phyloP scores from a whole-genome alignment of 2,888 invertebrate genomes.

The Dynastes maya region DNA sequence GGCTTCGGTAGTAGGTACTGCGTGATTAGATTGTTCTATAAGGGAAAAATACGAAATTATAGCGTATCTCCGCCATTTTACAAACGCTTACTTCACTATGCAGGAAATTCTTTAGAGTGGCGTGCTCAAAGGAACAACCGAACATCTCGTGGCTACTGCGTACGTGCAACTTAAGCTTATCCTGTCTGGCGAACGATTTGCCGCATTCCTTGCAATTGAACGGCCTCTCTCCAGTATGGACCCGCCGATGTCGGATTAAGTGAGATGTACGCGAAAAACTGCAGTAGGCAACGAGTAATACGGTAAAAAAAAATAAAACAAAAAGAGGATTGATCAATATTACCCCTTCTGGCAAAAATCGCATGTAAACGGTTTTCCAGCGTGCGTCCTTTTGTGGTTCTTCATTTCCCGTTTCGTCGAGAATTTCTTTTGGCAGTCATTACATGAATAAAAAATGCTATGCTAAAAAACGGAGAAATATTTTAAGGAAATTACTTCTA shows the following conservation, averaged over 20 bases:
- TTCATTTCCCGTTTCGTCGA: slow-evolving; percentile 54
- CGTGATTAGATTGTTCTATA: not conserved
- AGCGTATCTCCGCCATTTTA: not conserved
- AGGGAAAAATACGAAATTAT: not conserved
- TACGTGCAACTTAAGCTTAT: slow-evolving; percentile 81
- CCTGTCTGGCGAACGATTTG: slow-evolving; percentile 81
- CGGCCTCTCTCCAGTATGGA: slow-evolving; percentile 82
- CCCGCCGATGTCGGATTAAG: slow-evolving; percentile 79
- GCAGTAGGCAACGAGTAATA: not conserved
- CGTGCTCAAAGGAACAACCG: slow-evolving; percentile 1
- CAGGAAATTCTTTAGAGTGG: slow-evolving; percentile 14
- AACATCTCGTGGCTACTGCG: slow-evolving; percentile 67
- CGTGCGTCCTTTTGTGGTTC: slow-evolving; percentile 55
- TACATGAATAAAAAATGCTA: slow-evolving; percentile 46
- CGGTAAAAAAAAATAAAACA: not conserved
- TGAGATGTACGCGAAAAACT: slow-evolving; percentile 82
- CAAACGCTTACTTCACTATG: slow-evolving; percentile 12
- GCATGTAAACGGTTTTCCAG: slow-evolving; percentile 55
- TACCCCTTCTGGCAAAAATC: slow-evolving; percentile 58
- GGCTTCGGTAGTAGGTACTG: slow-evolving; percentile 10
- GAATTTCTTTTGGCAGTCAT: slow-evolving; percentile 51
- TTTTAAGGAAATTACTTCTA: no score
- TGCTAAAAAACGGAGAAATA: slow-evolving; percentile 20
- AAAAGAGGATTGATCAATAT: not conserved
- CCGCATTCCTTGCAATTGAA: slow-evolving; percentile 81